These are phyloP conservation scores for Nomada hirtipes DNA, from an alignment of 2,888 invertebrate species.

Conservation along the genomic window DNA sequence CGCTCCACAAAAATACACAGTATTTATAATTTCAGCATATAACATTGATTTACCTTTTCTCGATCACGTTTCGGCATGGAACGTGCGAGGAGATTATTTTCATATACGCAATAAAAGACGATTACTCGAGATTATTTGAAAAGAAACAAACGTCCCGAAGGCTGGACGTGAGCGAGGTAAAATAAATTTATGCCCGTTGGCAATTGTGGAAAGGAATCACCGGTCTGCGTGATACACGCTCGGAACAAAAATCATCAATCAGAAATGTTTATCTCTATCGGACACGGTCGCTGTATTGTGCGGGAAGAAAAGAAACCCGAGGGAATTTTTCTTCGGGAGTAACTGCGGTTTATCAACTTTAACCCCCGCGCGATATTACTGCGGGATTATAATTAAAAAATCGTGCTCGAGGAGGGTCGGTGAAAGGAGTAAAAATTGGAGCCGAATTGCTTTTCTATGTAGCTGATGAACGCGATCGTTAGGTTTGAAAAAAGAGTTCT, in stretches of 20 bases:
- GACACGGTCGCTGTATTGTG: background rate
- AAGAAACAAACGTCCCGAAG: background rate
- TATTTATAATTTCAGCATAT: no score
- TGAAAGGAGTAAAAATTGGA: no score
- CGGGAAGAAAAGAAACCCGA: background rate
- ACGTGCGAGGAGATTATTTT: no score
- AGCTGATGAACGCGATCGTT: background rate
- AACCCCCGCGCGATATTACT: background rate
- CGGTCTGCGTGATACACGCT: background rate
- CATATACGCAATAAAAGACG: no score
- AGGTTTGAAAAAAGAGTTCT: background rate
- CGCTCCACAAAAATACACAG: no score
- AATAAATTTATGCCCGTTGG: slow-evolving; percentile 16
- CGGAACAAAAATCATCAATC: slow-evolving; percentile 18
- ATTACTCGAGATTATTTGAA: no score
- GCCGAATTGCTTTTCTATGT: background rate
- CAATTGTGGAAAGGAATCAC: background rate
- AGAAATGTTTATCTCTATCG: slow-evolving; percentile 19
- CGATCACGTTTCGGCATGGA: no score
- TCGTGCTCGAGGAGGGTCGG: background rate
- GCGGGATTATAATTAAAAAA: background rate
- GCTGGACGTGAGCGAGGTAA: background rate
- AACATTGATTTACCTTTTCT: no score
- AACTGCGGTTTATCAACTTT: background rate
- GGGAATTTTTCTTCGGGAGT: background rate